phyloP scores from a whole-genome alignment of 2,113 vertebrate genomes.

The Fulmarus glacialis region DNA sequence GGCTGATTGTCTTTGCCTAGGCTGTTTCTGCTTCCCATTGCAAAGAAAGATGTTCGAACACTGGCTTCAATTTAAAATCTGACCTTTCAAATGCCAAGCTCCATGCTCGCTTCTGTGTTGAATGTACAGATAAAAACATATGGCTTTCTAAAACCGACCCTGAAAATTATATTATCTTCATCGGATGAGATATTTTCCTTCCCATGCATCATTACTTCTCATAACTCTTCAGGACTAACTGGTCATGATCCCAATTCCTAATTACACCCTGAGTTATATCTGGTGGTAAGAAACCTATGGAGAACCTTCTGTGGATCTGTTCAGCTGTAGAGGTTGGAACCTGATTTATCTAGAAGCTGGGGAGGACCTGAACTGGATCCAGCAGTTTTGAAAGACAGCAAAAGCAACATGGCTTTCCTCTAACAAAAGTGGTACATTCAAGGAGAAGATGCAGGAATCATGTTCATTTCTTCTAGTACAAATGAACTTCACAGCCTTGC shows the following conservation, averaged over 20 bases:
- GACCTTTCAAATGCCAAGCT: conserved; percentile 15
- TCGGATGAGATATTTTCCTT: not conserved
- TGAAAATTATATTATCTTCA: not conserved
- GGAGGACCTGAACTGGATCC: not conserved
- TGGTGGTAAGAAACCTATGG: not conserved
- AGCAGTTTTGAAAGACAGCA: not conserved
- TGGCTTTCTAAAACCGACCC: not conserved
- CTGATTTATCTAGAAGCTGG: not conserved
- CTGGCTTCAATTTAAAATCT: not conserved
- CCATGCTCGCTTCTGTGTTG: not conserved
- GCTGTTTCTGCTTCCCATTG: not conserved
- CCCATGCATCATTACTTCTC: not conserved
- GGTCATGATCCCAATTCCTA: not conserved
- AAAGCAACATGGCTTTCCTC: not conserved
- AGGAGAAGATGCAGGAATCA: not conserved
- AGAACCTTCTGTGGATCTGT: not conserved
- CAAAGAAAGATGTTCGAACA: not conserved
- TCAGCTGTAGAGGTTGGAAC: not conserved
- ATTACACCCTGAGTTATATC: not conserved
- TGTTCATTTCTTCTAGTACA: not conserved
- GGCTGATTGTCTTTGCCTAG: not conserved
- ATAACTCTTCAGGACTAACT: not conserved
- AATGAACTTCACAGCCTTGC: not conserved
- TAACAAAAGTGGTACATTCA: not conserved
- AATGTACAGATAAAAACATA: not conserved